Conservation (phyloP, 2,888 invertebrate species). For the Xylota segnis region DNA sequence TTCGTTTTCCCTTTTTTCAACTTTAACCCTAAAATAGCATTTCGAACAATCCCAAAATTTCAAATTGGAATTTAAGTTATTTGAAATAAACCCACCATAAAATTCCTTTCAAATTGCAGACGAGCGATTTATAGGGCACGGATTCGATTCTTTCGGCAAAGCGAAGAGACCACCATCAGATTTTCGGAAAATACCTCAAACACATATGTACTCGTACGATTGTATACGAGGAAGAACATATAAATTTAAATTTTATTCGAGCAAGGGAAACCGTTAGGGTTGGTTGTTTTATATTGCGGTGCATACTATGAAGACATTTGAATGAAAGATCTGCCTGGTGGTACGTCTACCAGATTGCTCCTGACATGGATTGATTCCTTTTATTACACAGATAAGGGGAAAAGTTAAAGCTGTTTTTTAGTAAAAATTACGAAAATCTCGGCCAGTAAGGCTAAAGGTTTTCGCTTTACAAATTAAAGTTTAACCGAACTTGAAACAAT, state of each 20-base stretch:
- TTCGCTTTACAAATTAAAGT: conserved; percentile 56
- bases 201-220: no score
- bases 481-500: conserved; percentile 35
- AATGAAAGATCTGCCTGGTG: not conserved
- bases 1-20: conserved; percentile 8
- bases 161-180: conserved; percentile 11
- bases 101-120: conserved; percentile 39
- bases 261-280: conserved; percentile 6
- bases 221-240: no score
- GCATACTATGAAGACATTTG: conserved; percentile 14
- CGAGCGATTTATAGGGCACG: conserved; percentile 36
- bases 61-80: conserved; percentile 49
- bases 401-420: conserved; percentile 1
- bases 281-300: conserved; percentile 21
- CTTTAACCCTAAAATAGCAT: conserved; percentile 38
- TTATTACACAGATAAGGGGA: conserved; percentile 14
- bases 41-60: conserved; percentile 27
- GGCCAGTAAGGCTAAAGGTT: conserved; percentile 25
- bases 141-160: conserved; percentile 18
- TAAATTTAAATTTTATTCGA: conserved; percentile 29
- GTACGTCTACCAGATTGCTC: not conserved
- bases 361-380: not conserved
- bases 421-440: conserved; percentile 22
- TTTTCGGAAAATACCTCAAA: conserved; percentile 9
- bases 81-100: conserved; percentile 47